Percentiles rank a stretch among this genome's conserved stretches.
Conservation (phyloP, 2,888 invertebrate species). For the Myopa testacea region DNA sequence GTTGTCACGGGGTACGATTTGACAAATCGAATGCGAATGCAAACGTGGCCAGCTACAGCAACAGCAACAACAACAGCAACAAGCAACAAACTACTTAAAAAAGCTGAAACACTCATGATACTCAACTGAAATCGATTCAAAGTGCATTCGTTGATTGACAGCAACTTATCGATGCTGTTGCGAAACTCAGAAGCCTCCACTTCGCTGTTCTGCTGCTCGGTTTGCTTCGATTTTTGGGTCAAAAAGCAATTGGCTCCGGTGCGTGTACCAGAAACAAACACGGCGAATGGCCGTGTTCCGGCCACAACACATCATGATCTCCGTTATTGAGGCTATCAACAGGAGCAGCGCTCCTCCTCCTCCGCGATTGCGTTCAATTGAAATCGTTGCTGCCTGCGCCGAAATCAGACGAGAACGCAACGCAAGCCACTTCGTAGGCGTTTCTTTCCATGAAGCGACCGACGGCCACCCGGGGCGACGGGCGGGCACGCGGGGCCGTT, state of each 20-base stretch:
- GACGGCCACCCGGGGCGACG: background rate
- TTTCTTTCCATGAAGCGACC: background rate
- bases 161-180: background rate
- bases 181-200: background rate
- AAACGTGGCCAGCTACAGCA: background rate
- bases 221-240: conserved; percentile 27
- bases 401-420: background rate
- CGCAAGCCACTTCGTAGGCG: background rate
- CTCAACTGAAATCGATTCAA: conserved; percentile 21
- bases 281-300: background rate
- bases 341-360: conserved; percentile 12
- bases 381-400: conserved; percentile 42
- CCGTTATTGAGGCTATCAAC: conserved; percentile 20
- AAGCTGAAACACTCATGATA: conserved; percentile 43
- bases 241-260: conserved; percentile 32
- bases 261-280: background rate
- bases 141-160: conserved; percentile 27
- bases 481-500: background rate
- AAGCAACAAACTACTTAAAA: conserved; percentile 26
- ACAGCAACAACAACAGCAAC: background rate
- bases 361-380: conserved; percentile 61
- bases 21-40: conserved; percentile 5
- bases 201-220: background rate
- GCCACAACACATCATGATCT: background rate
- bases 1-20: background rate